Base-by-base conservation (phyloP, 2,888 invertebrate species). In the Vanessa cardui region DNA sequence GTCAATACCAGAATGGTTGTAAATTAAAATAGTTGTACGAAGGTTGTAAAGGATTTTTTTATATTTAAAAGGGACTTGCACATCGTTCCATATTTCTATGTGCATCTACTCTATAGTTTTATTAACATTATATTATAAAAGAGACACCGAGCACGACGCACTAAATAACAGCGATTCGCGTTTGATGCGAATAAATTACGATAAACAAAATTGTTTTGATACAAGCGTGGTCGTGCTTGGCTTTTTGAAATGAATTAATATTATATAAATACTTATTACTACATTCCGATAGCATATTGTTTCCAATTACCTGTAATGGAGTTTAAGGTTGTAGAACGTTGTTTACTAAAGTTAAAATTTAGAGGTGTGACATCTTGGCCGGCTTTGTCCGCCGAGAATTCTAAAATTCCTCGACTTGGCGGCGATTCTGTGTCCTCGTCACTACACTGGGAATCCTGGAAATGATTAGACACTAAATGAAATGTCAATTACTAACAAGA, bases 351-450 rank as follows among this genome's bases (percentile, higher is more conserved):
- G 80, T 96, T 95, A 76, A 96, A 94, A 86, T 97, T 97, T 73
- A 97, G 94, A 0, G 97, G 97, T 1, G 97, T 97, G 65, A 97
- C 96, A 82, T 98, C 97, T 80, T 95, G 96, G 0, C 97, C 97
- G 0, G 97, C 97, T 83, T 97, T 97, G 73, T 96, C 96, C 0
- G 98, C 96, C 31, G 96, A 95, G 87, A 98, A 97, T 86, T 98
- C 97, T 64, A 98, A 87, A 77, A 96, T 96, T 54, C 96, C 96
- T 70, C 96, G 95, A 66, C 96, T 95, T 1, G 88, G 85, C 1
- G 93, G 92, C 0, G 92, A 90, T 70, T 93, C 93, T 0, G 93
- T 92, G 49, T 93, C 93, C 60, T 93, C 93, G 66, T 93, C 93
- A 63, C 92, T 93, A 75, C 90, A 91, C 70, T 93, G 92, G 1